Percentiles rank a stretch among this genome's conserved stretches.
Conservation (phyloP, 2,888 invertebrate genomes). For the Listrodromus nycthemerus region DNA sequence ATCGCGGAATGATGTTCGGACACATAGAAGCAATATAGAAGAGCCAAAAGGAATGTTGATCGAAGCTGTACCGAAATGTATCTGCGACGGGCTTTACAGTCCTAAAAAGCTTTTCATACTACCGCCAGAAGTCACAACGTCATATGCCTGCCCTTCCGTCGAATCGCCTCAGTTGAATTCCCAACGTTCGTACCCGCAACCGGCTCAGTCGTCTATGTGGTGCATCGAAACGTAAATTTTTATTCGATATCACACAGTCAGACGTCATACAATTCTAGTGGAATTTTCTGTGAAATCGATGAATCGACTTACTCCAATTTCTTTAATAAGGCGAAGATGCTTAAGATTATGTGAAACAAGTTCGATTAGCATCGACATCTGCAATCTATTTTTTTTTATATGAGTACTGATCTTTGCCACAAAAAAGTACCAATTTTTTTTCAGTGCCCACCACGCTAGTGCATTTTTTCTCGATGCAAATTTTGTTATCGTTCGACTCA, state of each 20-base stretch:
- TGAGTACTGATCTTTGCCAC: background rate
- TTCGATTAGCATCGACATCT: background rate
- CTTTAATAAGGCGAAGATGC: background rate
- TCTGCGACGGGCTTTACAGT: constrained; percentile 4
- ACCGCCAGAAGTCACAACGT: background rate
- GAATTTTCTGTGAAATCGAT: background rate
- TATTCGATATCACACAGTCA: constrained; percentile 3
- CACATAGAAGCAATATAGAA: constrained; percentile 3
- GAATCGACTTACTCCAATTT: background rate
- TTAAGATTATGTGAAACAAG: background rate
- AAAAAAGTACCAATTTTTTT: background rate
- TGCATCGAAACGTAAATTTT: constrained; percentile 30
- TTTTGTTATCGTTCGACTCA: background rate
- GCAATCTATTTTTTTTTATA: background rate
- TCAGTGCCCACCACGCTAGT: background rate
- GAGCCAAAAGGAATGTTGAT: constrained; percentile 18
- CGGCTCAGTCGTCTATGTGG: constrained; percentile 1
- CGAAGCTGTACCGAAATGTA: background rate
- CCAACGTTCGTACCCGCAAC: constrained; percentile 1
- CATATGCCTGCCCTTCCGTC: background rate
- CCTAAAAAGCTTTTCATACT: constrained; percentile 1
- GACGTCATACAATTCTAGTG: background rate
- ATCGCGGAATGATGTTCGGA: constrained; percentile 64
- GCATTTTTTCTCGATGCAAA: background rate
- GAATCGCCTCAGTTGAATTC: background rate